A percentile compares a stretch with the other conserved stretches of the same genome.
These are phyloP conservation scores for Pogona vitticeps DNA, from an alignment of 2,113 vertebrate species.

Conservation along the genomic window DNA sequence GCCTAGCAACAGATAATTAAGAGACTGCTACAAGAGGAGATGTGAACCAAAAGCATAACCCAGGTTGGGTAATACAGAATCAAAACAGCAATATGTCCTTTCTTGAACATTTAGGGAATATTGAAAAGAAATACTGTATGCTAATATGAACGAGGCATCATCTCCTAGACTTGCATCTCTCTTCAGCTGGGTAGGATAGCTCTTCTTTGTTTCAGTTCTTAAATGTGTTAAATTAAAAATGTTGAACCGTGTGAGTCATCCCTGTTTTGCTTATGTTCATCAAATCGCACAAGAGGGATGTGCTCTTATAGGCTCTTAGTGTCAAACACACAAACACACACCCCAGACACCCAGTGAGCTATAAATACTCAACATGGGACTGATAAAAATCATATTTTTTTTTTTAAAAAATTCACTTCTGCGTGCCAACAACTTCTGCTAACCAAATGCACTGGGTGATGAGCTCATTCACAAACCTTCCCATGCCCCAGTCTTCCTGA, in stretches of 20 bases:
- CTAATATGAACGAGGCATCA: too few relatives aligned
- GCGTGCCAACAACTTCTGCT: background rate
- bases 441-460: background rate
- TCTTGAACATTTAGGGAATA: too few relatives aligned
- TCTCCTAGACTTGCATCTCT: too few relatives aligned
- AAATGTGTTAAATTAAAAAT: background rate
- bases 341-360: background rate
- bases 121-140: too few relatives aligned
- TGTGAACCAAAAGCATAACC: too few relatives aligned
- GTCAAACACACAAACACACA: background rate
- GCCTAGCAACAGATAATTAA: background rate
- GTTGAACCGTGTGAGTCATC: background rate
- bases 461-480: background rate
- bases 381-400: background rate
- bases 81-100: too few relatives aligned
- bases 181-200: too few relatives aligned
- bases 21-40: too few relatives aligned
- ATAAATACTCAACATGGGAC: background rate
- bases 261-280: background rate
- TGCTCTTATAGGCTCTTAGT: background rate
- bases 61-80: background rate
- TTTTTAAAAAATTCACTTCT: too few relatives aligned
- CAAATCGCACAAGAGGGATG: background rate
- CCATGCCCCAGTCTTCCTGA: background rate
- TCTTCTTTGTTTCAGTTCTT: too few relatives aligned